These are phyloP conservation scores for Pseudocheirus occidentalis DNA, from an alignment of 2,797 vertebrate species.

Conservation along the genomic window DNA sequence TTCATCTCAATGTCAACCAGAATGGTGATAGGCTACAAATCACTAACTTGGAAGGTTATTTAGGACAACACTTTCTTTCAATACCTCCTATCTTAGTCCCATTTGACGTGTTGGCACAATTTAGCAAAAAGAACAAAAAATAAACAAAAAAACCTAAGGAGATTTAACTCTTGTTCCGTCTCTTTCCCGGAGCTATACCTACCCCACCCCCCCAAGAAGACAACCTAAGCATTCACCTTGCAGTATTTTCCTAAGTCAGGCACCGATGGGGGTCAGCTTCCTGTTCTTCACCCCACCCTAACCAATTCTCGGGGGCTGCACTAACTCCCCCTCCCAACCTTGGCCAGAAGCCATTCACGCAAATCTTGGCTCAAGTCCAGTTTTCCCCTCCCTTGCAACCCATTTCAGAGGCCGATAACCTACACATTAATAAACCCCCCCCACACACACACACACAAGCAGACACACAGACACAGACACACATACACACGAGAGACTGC, in stretches of 20 bases:
- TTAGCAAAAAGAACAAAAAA: not conserved
- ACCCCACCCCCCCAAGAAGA: not conserved
- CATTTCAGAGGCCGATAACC: not conserved
- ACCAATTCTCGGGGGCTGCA: not conserved
- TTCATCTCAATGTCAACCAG: constrained; percentile 75
- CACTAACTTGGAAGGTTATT: constrained; percentile 78
- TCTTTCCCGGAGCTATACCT: not conserved
- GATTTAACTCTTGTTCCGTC: not conserved
- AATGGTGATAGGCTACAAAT: constrained; percentile 55
- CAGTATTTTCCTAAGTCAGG: not conserved
- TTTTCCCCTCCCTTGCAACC: not conserved
- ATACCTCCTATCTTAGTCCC: constrained; percentile 53
- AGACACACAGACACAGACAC: not conserved
- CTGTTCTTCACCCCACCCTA: constrained; percentile 15
- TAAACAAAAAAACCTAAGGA: not conserved
- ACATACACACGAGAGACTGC: constrained; percentile 45
- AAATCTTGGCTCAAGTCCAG: constrained; percentile 29
- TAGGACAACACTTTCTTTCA: constrained; percentile 75
- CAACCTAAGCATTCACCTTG: not conserved
- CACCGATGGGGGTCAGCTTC: not conserved
- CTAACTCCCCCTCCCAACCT: not conserved
- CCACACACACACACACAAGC: constrained; percentile 4
- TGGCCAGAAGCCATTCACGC: constrained; percentile 56
- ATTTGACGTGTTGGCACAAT: constrained; percentile 68
- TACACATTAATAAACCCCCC: not conserved